phyloP scores from a whole-genome alignment of 2,797 vertebrate genomes.

The Erithacus rubecula region DNA sequence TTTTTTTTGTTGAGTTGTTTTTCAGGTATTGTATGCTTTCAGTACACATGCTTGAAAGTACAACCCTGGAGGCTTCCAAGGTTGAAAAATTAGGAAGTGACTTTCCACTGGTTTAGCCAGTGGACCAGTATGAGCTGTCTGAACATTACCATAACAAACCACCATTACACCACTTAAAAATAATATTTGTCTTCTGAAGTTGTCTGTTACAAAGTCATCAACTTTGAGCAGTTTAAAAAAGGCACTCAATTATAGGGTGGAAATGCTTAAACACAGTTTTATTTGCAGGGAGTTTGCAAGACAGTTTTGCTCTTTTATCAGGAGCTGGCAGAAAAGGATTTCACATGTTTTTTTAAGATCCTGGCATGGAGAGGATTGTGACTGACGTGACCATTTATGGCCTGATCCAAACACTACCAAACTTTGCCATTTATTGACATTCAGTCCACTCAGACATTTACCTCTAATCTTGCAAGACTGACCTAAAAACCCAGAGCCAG shows the following conservation, averaged over 20 bases:
- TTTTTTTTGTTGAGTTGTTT: background rate
- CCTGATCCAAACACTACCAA: background rate
- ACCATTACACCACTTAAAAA: conserved; percentile 10
- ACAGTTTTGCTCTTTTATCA: background rate
- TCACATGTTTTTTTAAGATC: background rate
- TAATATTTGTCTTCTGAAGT: conserved; percentile 34
- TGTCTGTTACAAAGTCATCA: background rate
- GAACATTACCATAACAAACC: background rate
- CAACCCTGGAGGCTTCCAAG: background rate
- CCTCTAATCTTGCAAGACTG: background rate
- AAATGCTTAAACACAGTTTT: conserved; percentile 1
- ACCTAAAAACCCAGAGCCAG: background rate
- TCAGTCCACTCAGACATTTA: background rate
- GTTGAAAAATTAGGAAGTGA: background rate
- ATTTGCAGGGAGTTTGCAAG: background rate
- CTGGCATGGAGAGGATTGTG: background rate
- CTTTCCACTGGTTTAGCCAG: background rate
- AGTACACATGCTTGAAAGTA: background rate
- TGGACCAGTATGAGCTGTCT: background rate
- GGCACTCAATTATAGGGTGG: background rate
- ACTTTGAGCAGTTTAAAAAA: background rate
- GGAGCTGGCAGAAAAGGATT: background rate
- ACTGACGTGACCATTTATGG: conserved; percentile 8
- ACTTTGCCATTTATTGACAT: background rate
- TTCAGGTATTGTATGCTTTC: background rate